phyloP scores from a whole-genome alignment of 2,113 vertebrate genomes.

The Tympanuchus pallidicinctus region DNA sequence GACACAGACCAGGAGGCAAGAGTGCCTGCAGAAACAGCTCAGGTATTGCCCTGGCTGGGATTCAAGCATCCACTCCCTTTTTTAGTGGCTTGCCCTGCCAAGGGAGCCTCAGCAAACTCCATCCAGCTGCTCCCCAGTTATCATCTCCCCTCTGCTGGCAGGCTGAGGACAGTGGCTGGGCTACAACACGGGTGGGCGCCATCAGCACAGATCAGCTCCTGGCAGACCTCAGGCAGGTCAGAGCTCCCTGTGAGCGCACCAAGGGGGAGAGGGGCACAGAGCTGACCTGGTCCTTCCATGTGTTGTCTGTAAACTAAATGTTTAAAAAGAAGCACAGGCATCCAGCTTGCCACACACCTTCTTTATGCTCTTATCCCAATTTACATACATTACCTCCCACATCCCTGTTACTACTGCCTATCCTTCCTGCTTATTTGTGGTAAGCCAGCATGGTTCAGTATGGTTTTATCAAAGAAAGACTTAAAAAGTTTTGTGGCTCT shows the following conservation, averaged over 20 bases:
- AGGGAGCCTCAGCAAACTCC: rapidly evolving
- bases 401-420: neutral
- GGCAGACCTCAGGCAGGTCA: neutral
- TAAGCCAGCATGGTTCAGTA: neutral
- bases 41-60: neutral
- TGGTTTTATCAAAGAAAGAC: neutral
- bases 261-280: neutral
- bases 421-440: neutral
- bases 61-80: rapidly evolving
- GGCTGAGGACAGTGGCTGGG: neutral
- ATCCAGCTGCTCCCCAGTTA: rapidly evolving
- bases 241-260: rapidly evolving
- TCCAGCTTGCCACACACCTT: neutral
- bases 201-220: rapidly evolving
- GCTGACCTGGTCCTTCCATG: neutral
- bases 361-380: neutral
- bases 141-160: neutral
- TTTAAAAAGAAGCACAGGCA: neutral
- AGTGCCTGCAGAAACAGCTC: rapidly evolving
- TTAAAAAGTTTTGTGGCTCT: neutral
- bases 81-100: rapidly evolving
- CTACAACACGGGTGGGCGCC: neutral
- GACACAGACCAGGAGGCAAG: neutral
- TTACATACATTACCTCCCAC: rapidly evolving
- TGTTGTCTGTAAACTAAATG: neutral